These are phyloP conservation scores for Gambusia holbrooki DNA, from an alignment of 2,113 vertebrate genomes.

Conservation along the genomic window DNA sequence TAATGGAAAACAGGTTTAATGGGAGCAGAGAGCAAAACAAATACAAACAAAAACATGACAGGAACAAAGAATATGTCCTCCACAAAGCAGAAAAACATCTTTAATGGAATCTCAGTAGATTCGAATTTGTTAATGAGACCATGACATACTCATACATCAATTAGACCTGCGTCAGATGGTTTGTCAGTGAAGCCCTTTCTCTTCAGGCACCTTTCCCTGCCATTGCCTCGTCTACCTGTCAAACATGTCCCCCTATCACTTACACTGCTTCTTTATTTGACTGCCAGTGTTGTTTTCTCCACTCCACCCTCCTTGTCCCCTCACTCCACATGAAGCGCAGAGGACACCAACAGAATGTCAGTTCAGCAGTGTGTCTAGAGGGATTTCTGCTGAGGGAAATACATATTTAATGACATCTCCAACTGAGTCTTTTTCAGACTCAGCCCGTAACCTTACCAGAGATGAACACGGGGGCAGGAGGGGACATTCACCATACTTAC, in stretches of 20 bases:
- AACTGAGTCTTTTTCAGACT: constrained; percentile 59
- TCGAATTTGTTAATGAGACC: not conserved
- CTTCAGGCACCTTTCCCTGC: constrained; percentile 7
- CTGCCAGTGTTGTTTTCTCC: constrained; percentile 3
- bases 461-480: constrained; percentile 1
- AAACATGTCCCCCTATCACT: constrained; percentile 10
- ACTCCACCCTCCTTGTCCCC: constrained; percentile 3
- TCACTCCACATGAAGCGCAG: constrained; percentile 28
- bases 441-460: constrained; percentile 24
- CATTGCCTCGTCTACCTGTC: constrained; percentile 41
- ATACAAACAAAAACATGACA: not conserved
- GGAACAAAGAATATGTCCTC: not conserved
- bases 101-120: not conserved
- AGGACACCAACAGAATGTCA: constrained; percentile 58
- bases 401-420: constrained; percentile 74
- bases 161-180: constrained; percentile 29
- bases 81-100: not conserved
- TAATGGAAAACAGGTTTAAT: not conserved
- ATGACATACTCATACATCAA: not conserved
- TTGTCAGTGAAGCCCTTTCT: not conserved
- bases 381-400: constrained; percentile 66
- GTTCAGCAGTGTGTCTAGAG: constrained; percentile 59
- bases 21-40: not conserved
- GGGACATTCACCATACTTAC: constrained; percentile 10
- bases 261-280: constrained; percentile 12